phyloP scores from a whole-genome alignment of 2,797 vertebrate genomes.

The Rhabdomys pumilio region DNA sequence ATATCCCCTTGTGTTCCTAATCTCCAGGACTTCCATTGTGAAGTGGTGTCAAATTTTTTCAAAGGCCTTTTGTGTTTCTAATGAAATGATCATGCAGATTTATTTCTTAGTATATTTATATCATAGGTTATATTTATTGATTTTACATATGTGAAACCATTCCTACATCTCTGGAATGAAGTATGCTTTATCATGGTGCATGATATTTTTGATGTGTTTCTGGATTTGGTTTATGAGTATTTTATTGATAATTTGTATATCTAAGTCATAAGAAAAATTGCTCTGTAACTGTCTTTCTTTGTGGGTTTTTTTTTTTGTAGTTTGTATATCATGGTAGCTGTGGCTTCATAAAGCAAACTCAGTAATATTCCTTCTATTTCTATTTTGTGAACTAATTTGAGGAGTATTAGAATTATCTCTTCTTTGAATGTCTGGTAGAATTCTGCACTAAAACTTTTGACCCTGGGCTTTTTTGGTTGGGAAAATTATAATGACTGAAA shows the following conservation, averaged over 20 bases:
- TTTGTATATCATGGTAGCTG: not conserved
- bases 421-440: not conserved
- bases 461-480: not conserved
- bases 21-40: not conserved
- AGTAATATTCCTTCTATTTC: not conserved
- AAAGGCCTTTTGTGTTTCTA: not conserved
- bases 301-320: not conserved
- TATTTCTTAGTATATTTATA: not conserved
- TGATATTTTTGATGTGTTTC: not conserved
- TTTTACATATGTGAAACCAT: not conserved
- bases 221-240: not conserved
- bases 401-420: not conserved
- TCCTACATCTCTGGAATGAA: not conserved
- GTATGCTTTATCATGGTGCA: not conserved
- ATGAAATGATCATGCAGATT: not conserved
- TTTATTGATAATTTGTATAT: not conserved
- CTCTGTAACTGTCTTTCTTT: not conserved
- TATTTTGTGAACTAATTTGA: not conserved
- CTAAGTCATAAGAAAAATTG: not conserved
- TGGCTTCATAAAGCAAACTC: not conserved
- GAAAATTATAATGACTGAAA: not conserved
- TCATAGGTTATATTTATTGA: not conserved
- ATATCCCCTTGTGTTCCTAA: not conserved
- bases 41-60: not conserved
- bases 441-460: not conserved